Conservation (phyloP, 2,888 invertebrate genomes). For the Hermaeophaga mercurialis region DNA sequence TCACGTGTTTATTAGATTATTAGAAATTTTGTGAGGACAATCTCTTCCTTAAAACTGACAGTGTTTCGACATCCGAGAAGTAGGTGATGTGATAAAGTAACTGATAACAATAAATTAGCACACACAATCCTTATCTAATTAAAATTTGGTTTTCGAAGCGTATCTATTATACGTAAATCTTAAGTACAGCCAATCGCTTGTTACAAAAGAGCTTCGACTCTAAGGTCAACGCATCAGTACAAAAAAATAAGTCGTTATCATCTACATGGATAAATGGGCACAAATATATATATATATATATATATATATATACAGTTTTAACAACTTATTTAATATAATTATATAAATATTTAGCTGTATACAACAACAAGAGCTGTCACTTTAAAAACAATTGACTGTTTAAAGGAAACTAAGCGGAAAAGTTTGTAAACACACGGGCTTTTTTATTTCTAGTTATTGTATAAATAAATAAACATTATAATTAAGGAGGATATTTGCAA, state of each 20-base stretch:
- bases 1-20: too few relatives aligned
- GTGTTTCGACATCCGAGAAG: not conserved
- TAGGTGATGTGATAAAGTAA: conserved; percentile 8
- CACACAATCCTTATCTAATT: conserved; percentile 4
- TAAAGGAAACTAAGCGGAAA: conserved; percentile 28
- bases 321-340: conserved; percentile 33
- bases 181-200: conserved; percentile 1
- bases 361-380: conserved; percentile 28
- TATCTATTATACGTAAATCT: not conserved
- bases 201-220: conserved; percentile 7
- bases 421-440: conserved; percentile 26
- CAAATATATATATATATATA: too few relatives aligned
- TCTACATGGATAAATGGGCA: conserved; percentile 24
- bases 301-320: conserved; percentile 30
- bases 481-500: too few relatives aligned
- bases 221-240: conserved; percentile 35
- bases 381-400: conserved; percentile 29
- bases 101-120: conserved; percentile 17
- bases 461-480: conserved; percentile 15
- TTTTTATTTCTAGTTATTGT: conserved; percentile 8
- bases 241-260: conserved; percentile 28
- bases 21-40: too few relatives aligned
- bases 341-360: conserved; percentile 35
- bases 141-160: not conserved
- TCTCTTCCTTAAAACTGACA: not conserved